Conservation (phyloP, 2,888 invertebrate species). For the Oscheius sp. region DNA sequence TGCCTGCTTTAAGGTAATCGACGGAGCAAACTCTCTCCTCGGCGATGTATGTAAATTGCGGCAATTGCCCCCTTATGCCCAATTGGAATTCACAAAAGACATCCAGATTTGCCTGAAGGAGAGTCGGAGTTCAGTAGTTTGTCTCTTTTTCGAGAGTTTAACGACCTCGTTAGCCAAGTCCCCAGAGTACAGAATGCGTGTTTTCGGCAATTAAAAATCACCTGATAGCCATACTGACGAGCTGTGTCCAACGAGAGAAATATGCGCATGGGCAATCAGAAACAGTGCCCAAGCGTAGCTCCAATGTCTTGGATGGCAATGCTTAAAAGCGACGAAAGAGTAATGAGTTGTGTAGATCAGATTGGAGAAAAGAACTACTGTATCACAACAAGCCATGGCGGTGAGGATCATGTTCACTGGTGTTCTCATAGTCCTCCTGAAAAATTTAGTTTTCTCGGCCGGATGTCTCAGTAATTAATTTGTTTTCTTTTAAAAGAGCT, state of each 20-base stretch:
- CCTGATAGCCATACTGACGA: slow-evolving; percentile 68
- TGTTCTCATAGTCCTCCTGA: slow-evolving; percentile 66
- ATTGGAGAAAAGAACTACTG: slow-evolving; percentile 68
- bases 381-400: slow-evolving; percentile 69
- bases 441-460: slow-evolving; percentile 44
- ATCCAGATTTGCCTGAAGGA: background rate
- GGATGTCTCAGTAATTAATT: background rate
- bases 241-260: slow-evolving; percentile 66
- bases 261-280: slow-evolving; percentile 66
- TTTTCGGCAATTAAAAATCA: slow-evolving; percentile 22
- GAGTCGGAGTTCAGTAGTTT: background rate
- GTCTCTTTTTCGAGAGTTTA: background rate
- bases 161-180: slow-evolving; percentile 12
- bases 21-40: background rate
- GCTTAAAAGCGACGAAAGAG: slow-evolving; percentile 66
- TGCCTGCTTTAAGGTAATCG: slow-evolving; percentile 23
- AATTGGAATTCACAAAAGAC: slow-evolving; percentile 3
- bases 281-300: slow-evolving; percentile 69
- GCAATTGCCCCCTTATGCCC: slow-evolving; percentile 11
- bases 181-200: background rate
- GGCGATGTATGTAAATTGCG: slow-evolving; percentile 27
- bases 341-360: slow-evolving; percentile 69
- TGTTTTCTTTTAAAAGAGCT: background rate
- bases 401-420: slow-evolving; percentile 69
- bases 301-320: slow-evolving; percentile 60